Conservation (phyloP, 2,113 vertebrate genomes). For the Phasianus colchicus region DNA sequence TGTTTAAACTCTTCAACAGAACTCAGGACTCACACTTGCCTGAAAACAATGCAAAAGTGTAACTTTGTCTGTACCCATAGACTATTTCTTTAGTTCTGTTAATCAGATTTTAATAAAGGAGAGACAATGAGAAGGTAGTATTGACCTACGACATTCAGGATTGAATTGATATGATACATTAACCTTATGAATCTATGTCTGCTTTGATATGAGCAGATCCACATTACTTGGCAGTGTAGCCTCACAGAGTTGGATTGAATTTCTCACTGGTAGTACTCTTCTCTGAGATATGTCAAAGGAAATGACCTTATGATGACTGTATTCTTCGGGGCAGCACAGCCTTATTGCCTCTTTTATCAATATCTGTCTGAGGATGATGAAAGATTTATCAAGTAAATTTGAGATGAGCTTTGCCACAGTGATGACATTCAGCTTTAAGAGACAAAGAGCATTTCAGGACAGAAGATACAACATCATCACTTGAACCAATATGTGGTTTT, state of each 20-base stretch:
- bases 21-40: not conserved
- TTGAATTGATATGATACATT: not conserved
- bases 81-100: not conserved
- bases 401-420: not conserved
- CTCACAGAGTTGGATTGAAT: not conserved
- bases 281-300: not conserved
- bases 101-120: not conserved
- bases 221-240: not conserved
- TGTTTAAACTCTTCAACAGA: not conserved
- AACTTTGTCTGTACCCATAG: not conserved
- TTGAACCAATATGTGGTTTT: not conserved
- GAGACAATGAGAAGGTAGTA: not conserved
- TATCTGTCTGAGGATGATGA: not conserved
- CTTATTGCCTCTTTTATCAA: not conserved
- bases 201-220: not conserved
- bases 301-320: not conserved
- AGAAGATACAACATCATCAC: not conserved
- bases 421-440: not conserved
- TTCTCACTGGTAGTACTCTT: not conserved
- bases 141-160: not conserved
- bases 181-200: not conserved
- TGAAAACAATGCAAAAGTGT: not conserved
- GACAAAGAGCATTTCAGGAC: not conserved
- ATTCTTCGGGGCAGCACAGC: not conserved
- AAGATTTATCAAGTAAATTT: not conserved